Evolutionary conservation across 2,113 vertebrate species (phyloP).

Genomic region (Cebus imitator): DNA sequence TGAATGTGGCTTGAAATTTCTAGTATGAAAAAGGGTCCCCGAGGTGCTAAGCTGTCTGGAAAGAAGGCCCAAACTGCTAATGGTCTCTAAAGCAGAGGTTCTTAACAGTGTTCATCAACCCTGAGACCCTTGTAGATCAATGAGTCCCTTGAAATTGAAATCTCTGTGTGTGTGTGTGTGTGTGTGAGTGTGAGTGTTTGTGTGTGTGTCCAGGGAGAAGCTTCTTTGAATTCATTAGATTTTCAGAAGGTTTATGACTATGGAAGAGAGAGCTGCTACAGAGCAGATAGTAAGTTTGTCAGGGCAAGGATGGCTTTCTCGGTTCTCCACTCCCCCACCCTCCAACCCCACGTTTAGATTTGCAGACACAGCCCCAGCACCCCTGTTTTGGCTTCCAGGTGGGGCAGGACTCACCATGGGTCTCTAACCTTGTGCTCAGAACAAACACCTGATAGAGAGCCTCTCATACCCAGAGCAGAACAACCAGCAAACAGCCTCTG

Average conservation of each 20-base stretch:
- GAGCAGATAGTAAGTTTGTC: background rate
- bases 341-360: background rate
- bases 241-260: background rate
- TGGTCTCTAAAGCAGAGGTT: slow-evolving; percentile 36
- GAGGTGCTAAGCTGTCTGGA: slow-evolving; percentile 9
- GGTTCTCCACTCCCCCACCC: too few relatives aligned
- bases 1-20: slow-evolving; percentile 7
- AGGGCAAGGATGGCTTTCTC: background rate
- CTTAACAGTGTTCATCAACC: slow-evolving; percentile 14
- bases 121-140: background rate
- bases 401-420: background rate
- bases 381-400: background rate
- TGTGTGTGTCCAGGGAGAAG: background rate
- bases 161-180: background rate
- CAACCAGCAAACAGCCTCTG: background rate
- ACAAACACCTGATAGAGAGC: background rate
- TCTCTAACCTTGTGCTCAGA: background rate
- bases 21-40: background rate
- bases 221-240: background rate
- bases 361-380: background rate
- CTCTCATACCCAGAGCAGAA: background rate
- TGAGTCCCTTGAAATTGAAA: slow-evolving; percentile 24
- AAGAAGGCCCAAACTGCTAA: slow-evolving; percentile 21
- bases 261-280: background rate
- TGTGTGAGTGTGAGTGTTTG: background rate